Percentiles rank a stretch among this genome's conserved stretches.
These are phyloP conservation scores for Aepyceros melampus DNA, from an alignment of 2,113 vertebrate species.

Conservation along the genomic window DNA sequence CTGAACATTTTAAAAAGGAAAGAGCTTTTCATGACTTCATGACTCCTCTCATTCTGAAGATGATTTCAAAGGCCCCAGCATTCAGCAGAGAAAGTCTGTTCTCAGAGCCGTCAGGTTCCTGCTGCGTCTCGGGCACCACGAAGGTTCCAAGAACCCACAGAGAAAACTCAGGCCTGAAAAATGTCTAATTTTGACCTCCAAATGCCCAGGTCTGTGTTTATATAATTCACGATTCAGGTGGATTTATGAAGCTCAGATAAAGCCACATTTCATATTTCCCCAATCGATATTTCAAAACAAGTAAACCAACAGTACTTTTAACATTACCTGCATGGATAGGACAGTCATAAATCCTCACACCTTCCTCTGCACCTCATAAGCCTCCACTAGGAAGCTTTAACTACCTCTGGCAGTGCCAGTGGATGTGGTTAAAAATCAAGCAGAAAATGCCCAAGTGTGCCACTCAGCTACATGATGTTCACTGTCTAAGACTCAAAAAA, in stretches of 20 bases:
- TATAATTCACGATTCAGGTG: neutral
- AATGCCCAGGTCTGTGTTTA: neutral
- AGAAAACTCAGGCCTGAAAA: neutral
- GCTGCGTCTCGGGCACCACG: neutral
- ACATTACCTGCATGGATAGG: neutral
- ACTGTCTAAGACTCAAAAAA: neutral
- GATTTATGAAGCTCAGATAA: neutral
- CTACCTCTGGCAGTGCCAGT: neutral
- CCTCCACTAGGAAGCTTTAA: neutral
- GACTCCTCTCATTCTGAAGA: constrained; percentile 34
- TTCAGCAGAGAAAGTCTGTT: neutral
- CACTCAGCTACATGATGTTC: constrained; percentile 16
- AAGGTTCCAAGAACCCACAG: neutral
- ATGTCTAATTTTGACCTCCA: neutral
- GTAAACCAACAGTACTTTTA: neutral
- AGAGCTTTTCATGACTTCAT: constrained; percentile 36
- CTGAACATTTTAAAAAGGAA: constrained; percentile 21
- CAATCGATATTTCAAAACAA: constrained; percentile 30
- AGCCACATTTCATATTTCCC: constrained; percentile 20
- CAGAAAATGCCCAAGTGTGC: constrained; percentile 7
- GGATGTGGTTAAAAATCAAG: constrained; percentile 39
- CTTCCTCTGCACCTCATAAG: neutral
- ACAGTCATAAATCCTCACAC: neutral
- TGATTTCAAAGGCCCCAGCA: neutral
- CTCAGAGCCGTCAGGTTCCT: neutral